Base-by-base conservation (phyloP, 2,797 vertebrate species). In the Enteromius argenteus region DNA sequence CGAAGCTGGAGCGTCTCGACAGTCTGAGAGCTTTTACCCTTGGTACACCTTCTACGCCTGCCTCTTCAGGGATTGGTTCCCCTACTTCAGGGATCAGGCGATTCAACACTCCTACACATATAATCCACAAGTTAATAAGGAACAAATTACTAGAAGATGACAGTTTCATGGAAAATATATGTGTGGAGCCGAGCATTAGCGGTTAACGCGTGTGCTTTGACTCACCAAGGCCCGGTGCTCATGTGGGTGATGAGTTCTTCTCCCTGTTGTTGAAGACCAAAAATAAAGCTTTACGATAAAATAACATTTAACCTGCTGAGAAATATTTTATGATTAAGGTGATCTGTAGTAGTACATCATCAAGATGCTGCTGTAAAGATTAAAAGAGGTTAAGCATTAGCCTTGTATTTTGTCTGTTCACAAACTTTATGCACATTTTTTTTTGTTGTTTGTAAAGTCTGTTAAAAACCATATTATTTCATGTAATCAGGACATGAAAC, bases 1-100 rank as follows among this genome's bases (percentile, higher is more conserved):
- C 82, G 91, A 62, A 0, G 95, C 94, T 0, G 95, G 96, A n/a
- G 93, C 94, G 2, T 90, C 87, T 0, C 92, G 93, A 7, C 83
- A 92, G 23, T n/a, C 4, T 0, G 94, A 96, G 81, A 68, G 95
- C 6, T 97, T 93, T 91, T 97, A 95, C 90, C 97, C 97, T 0
- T 92, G 93, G 94, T 95, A 91, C 89, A 91, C 94, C 58, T 86
- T 81, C 49, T 19, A 91, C 0, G 0, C 90, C 1, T 84, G 81
- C 75, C 5, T 93, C 6, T 69, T 84, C 77, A 93, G 94, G 88
- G 95, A 94, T 74, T 94, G 95, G 94, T 92, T 92, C 72, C 95
- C 96, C 37, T 75, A 1, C 23, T 0, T 81, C 0, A 90, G 91
- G 71, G 87, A 93, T 88, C 91, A 89, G 74, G 3, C 93, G 0